Evolutionary conservation across 2,888 invertebrate genomes (phyloP).

Genomic region (Drosophila emarginata): DNA sequence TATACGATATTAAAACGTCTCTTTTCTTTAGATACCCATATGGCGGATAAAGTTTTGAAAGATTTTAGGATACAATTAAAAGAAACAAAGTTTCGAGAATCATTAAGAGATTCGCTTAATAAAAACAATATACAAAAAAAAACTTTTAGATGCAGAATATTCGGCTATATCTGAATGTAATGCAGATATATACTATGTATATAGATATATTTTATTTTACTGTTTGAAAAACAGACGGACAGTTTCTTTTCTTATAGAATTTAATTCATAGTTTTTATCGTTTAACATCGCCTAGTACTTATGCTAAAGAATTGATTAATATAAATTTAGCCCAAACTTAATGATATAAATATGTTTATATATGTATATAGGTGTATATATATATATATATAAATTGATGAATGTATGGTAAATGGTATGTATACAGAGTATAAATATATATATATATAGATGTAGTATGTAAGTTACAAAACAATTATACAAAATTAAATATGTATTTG

Average conservation of each 20-base stretch:
- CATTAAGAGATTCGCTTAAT: no score
- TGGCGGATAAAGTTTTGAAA: no score
- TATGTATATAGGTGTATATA: background rate
- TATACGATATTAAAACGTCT: no score
- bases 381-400: background rate
- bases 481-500: background rate
- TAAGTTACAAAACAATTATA: background rate
- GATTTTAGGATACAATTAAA: no score
- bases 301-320: background rate
- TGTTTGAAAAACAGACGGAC: no score
- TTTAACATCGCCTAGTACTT: background rate
- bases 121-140: no score
- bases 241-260: background rate
- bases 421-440: background rate
- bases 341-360: background rate
- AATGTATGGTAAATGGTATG: background rate
- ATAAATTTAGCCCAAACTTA: conserved; percentile 12
- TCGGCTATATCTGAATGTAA: no score
- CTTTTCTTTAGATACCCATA: no score
- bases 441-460: background rate
- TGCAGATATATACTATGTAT: no score
- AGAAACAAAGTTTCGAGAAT: no score
- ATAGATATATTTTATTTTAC: no score
- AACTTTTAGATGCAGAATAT: no score
- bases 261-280: background rate